phyloP scores from a whole-genome alignment of 2,113 vertebrate genomes.

The Paraplagusia blochii region DNA sequence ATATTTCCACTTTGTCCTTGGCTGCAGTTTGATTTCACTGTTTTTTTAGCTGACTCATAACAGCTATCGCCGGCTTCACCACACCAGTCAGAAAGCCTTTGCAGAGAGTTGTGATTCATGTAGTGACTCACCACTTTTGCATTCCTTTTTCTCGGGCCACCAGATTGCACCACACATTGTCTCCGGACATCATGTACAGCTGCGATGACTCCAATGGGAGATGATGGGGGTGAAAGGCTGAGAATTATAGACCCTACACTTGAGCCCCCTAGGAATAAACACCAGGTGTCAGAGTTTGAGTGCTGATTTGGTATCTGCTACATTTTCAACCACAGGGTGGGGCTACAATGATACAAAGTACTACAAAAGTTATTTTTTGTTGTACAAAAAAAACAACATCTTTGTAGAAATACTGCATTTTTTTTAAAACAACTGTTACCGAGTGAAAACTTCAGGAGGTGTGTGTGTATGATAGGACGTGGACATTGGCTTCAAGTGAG shows the following conservation, averaged over 20 bases:
- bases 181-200: constrained; percentile 45
- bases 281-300: constrained; percentile 40
- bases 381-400: constrained; percentile 97
- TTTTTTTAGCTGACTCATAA: constrained; percentile 32
- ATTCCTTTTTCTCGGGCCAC: constrained; percentile 19
- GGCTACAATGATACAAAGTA: constrained; percentile 90
- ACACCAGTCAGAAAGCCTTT: constrained; percentile 1
- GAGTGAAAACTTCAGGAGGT: constrained; percentile 48
- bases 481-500: constrained; percentile 28
- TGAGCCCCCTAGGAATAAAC: constrained; percentile 45
- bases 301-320: constrained; percentile 67
- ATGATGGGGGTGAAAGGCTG: constrained; percentile 31
- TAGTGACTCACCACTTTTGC: constrained; percentile 19
- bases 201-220: constrained; percentile 22
- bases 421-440: constrained; percentile 80
- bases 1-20: constrained; percentile 12
- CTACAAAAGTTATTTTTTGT: constrained; percentile 94
- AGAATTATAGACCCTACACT: constrained; percentile 54
- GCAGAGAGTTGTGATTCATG: constrained; percentile 24
- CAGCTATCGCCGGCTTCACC: constrained; percentile 9
- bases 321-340: constrained; percentile 63
- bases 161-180: constrained; percentile 37
- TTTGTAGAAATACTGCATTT: constrained; percentile 92
- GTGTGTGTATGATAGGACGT: constrained; percentile 18
- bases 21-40: constrained; percentile 28